Evolutionary conservation across 2,797 vertebrate genomes (phyloP), one percentile per base, ranked within the genome.

Genomic region (Alosa sapidissima): DNA sequence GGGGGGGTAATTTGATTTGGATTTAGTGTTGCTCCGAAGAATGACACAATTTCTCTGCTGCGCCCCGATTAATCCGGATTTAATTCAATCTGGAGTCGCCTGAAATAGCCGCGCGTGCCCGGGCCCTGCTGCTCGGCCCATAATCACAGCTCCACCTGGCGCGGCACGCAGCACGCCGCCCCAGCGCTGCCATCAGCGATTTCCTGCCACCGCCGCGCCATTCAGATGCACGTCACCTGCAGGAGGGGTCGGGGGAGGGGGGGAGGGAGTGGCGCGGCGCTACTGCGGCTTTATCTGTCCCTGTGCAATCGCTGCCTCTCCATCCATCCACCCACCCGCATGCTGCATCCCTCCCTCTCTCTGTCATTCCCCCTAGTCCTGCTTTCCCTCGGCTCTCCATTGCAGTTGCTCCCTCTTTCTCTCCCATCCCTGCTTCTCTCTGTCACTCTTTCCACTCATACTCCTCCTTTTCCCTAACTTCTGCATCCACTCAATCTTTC

Each of bases 51-150:
- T 92, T 93, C 93, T 92, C 88, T 91, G 91, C 92, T 75, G 68
- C 33, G 68, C 24, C 36, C 68, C 89, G 93, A 94, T 94, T 95
- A 94, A 94, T 94, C 91, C 91, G 90, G 92, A 91, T 95, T 94
- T 94, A 93, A 94, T 94, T 94, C 93, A 93, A 94, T 95, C 93
- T 94, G 92, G 88, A 81, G 81, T 89, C 41, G 36, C 92, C 93
- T 91, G 90, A 94, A 94, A 94, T 92, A 93, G 91, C 90, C 83
- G 47, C 0, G 88, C 33, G 33, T 16, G 68, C 68, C 33, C 54
- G 19, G 5, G 81, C 51, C 85, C 87, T 83, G 81, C 87, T 85
- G 81, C 86, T 84, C 83, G 49, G 78, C 28, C 82, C 84, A 52
- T 84, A 88, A 88, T 88, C 87, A 85, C 82, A 24, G 62, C 84